A percentile compares a stretch with the other conserved stretches of the same genome.
Conservation (phyloP, 2,888 invertebrate genomes). For the Drosophila greeni region DNA sequence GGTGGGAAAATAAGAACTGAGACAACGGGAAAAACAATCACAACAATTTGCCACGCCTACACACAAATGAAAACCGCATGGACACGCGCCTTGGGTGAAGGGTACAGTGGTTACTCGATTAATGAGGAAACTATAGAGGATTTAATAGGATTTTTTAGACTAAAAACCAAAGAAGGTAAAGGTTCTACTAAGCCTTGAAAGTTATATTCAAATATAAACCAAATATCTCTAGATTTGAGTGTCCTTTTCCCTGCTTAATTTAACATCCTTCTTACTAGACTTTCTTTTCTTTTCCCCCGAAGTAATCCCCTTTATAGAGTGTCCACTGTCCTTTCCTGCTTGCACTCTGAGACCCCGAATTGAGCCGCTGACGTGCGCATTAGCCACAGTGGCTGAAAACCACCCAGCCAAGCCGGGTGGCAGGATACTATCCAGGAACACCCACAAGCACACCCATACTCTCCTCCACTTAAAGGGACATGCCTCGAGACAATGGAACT, state of each 20-base stretch:
- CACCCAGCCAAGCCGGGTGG: slow-evolving; percentile 11
- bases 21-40: slow-evolving; percentile 58
- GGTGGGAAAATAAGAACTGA: slow-evolving; percentile 43
- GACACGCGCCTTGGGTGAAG: slow-evolving; percentile 62
- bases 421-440: slow-evolving; percentile 18
- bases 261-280: not conserved
- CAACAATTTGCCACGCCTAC: slow-evolving; percentile 72
- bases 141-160: not conserved
- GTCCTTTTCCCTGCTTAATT: not conserved
- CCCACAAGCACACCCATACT: slow-evolving; percentile 3
- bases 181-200: too few species aligned
- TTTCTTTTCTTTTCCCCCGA: not conserved
- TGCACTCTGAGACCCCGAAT: slow-evolving; percentile 10
- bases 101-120: slow-evolving; percentile 32
- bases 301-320: not conserved
- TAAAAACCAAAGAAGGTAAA: too few species aligned
- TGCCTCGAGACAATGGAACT: slow-evolving; percentile 32
- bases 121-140: not conserved
- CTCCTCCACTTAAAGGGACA: not conserved
- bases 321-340: not conserved
- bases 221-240: too few species aligned
- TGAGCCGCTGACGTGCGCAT: slow-evolving; percentile 51
- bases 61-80: slow-evolving; percentile 54
- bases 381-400: slow-evolving; percentile 38
- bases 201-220: too few species aligned